Conservation (phyloP, 2,888 invertebrate genomes). For the Sipha maydis region DNA sequence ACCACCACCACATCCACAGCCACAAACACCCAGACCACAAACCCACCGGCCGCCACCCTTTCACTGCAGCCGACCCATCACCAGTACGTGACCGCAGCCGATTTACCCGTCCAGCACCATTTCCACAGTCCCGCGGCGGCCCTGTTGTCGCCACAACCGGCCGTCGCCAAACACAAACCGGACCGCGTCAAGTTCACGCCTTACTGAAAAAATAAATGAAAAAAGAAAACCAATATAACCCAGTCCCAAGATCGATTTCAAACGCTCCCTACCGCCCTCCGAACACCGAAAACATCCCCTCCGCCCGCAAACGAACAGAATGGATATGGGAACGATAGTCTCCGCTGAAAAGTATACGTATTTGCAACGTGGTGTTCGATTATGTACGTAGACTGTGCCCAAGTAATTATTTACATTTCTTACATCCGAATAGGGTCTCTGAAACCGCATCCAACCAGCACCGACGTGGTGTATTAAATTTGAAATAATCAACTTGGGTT, state of each 20-base stretch:
- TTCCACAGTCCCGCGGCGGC: conserved; percentile 35
- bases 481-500: not conserved
- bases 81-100: conserved; percentile 37
- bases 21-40: conserved; percentile 16
- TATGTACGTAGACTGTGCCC: not conserved
- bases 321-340: no score
- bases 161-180: conserved; percentile 59
- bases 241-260: not conserved
- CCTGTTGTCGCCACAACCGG: conserved; percentile 42
- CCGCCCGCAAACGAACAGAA: no score
- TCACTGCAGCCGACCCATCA: not conserved
- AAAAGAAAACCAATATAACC: not conserved
- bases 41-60: not conserved
- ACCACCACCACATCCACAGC: conserved; percentile 9
- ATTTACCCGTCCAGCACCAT: conserved; percentile 52
- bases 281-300: no score
- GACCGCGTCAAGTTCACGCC: conserved; percentile 53
- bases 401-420: not conserved
- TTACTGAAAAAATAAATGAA: conserved; percentile 14
- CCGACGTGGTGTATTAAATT: not conserved
- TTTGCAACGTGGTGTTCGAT: not conserved
- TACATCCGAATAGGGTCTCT: not conserved
- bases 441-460: not conserved
- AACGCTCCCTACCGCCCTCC: not conserved
- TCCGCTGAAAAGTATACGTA: no score